Percentiles rank a stretch among this genome's conserved stretches.
phyloP scores from a whole-genome alignment of 2,797 vertebrate genomes.

The Champsocephalus esox region DNA sequence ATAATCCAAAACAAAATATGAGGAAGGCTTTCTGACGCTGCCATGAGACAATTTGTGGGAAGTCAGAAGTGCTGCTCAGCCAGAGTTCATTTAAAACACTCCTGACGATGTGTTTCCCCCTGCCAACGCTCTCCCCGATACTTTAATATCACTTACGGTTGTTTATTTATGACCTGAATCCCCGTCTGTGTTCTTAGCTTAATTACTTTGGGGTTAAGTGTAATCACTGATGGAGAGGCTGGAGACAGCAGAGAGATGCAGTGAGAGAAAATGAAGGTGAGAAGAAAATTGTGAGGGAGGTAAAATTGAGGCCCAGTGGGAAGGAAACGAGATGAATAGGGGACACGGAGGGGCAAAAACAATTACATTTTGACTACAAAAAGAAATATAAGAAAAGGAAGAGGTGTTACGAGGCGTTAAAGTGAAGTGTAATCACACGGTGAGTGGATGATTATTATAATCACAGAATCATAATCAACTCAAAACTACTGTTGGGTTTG shows the following conservation, averaged over 20 bases:
- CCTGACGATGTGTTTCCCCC: conserved; percentile 61
- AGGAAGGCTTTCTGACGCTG: background rate
- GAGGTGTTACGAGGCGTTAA: background rate
- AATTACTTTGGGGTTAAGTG: conserved; percentile 65
- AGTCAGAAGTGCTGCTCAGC: conserved; percentile 44
- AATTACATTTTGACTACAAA: background rate
- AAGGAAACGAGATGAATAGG: background rate
- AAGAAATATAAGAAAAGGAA: background rate
- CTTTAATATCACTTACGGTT: conserved; percentile 68
- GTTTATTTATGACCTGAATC: conserved; percentile 63
- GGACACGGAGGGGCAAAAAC: background rate
- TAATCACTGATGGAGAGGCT: conserved; percentile 50
- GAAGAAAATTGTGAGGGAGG: conserved; percentile 1
- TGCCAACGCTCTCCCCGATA: conserved; percentile 43
- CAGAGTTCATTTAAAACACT: conserved; percentile 41
- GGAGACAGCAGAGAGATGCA: conserved; percentile 25
- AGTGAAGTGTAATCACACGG: conserved; percentile 15
- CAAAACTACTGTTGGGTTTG: conserved; percentile 7
- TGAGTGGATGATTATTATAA: conserved; percentile 25
- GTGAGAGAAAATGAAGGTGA: conserved; percentile 4
- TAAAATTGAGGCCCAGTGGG: background rate
- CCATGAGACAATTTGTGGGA: conserved; percentile 16
- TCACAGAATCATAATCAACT: conserved; percentile 28
- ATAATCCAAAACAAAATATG: background rate
- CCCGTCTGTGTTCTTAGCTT: conserved; percentile 64